Percentiles rank a stretch among this genome's conserved stretches.
Evolutionary conservation across 2,888 invertebrate species (phyloP).

Genomic region (Lathronympha strigana): DNA sequence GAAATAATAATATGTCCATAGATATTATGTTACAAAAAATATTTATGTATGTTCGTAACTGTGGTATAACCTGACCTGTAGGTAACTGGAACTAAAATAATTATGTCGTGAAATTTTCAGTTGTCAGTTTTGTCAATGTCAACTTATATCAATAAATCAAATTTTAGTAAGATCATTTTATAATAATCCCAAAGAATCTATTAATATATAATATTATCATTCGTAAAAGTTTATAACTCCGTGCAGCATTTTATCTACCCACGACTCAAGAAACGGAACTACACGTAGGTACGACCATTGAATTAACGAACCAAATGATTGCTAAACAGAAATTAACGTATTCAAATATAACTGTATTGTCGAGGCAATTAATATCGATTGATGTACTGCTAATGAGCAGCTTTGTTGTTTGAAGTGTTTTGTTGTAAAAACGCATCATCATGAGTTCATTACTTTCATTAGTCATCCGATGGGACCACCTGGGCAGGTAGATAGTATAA

Average conservation of each 20-base stretch:
- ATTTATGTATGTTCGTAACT: no score
- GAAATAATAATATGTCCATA: no score
- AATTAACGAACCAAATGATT: slow-evolving; percentile 39
- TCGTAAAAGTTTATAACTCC: neutral
- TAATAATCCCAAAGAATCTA: neutral
- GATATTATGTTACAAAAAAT: no score
- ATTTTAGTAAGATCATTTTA: neutral
- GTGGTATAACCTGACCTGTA: no score
- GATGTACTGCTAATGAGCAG: slow-evolving; percentile 36
- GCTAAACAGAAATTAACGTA: slow-evolving; percentile 41
- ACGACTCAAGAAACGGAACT: slow-evolving; percentile 23
- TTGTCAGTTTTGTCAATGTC: no score
- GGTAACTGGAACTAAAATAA: no score
- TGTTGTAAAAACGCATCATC: slow-evolving; percentile 24
- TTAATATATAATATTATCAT: no score
- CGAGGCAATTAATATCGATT: slow-evolving; percentile 38
- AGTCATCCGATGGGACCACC: slow-evolving; percentile 16
- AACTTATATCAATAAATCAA: no score
- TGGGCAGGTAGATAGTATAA: neutral
- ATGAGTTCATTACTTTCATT: slow-evolving; percentile 33
- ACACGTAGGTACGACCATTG: slow-evolving; percentile 18
- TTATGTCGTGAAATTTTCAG: no score
- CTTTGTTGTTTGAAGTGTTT: slow-evolving; percentile 27
- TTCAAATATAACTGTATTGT: slow-evolving; percentile 34
- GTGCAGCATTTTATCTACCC: slow-evolving; percentile 26